Percentiles rank a stretch among this genome's conserved stretches.
phyloP scores from a whole-genome alignment of 2,888 invertebrate genomes.

The Strigamia crassipes region DNA sequence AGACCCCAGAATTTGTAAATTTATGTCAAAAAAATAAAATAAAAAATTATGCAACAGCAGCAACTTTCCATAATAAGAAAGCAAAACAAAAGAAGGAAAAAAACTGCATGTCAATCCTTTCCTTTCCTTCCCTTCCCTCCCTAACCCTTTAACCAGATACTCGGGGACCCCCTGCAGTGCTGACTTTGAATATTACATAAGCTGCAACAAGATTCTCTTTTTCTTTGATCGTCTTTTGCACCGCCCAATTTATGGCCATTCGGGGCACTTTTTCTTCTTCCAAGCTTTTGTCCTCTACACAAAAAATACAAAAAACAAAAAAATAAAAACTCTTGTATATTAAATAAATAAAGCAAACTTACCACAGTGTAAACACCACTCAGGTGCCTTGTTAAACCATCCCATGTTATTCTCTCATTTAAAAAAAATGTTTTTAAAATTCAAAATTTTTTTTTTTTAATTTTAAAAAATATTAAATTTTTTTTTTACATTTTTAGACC shows the following conservation, averaged over 20 bases:
- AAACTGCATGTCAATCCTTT: slow-evolving; percentile 5
- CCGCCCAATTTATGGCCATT: slow-evolving; percentile 15
- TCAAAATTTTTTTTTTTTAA: too few relatives aligned
- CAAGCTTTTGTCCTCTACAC: neutral
- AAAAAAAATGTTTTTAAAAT: too few relatives aligned
- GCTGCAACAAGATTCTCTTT: slow-evolving; percentile 18
- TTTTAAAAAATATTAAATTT: too few relatives aligned
- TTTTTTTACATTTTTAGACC: too few relatives aligned
- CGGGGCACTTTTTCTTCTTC: neutral
- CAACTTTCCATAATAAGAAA: neutral
- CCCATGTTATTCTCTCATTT: neutral
- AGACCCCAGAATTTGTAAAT: neutral
- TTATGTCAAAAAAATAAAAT: neutral
- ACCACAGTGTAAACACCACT: neutral
- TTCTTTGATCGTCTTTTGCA: neutral
- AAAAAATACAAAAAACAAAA: neutral
- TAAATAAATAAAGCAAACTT: neutral
- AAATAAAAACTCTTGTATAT: neutral
- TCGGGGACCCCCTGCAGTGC: slow-evolving; percentile 1
- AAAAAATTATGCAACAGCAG: neutral
- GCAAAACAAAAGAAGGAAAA: too few relatives aligned
- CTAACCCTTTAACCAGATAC: neutral
- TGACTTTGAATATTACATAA: slow-evolving; percentile 27
- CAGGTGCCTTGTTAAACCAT: neutral
- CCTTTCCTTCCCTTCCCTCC: neutral